These are phyloP conservation scores for Tenodera sinensis DNA, from an alignment of 2,888 invertebrate genomes.

Conservation along the genomic window DNA sequence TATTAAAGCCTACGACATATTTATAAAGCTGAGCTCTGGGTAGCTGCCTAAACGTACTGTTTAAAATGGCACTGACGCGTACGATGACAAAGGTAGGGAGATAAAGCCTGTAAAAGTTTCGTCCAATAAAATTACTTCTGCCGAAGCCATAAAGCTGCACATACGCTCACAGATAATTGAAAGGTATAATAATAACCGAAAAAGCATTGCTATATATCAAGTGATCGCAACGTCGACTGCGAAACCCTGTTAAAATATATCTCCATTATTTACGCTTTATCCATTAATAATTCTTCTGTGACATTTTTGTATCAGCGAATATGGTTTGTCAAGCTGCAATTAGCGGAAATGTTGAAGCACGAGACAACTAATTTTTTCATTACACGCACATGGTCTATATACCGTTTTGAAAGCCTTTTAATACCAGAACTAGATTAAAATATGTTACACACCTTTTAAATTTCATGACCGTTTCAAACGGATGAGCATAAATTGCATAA, in stretches of 20 bases:
- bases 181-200: background rate
- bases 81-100: background rate
- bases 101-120: background rate
- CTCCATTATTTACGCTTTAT: background rate
- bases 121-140: background rate
- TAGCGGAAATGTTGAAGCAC: background rate
- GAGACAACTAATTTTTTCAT: background rate
- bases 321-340: background rate
- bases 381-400: background rate
- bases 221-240: background rate
- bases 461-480: background rate
- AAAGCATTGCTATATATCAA: background rate
- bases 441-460: background rate
- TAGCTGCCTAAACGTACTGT: too few species aligned
- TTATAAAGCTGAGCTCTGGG: too few species aligned
- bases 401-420: background rate
- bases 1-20: too few species aligned
- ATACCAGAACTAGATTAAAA: background rate
- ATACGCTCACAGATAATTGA: background rate
- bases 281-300: background rate
- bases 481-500: background rate
- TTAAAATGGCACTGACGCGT: too few species aligned
- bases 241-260: background rate
- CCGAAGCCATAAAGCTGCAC: background rate
- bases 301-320: background rate